phyloP scores from a whole-genome alignment of 2,113 vertebrate species.

The Oncorhynchus nerka region DNA sequence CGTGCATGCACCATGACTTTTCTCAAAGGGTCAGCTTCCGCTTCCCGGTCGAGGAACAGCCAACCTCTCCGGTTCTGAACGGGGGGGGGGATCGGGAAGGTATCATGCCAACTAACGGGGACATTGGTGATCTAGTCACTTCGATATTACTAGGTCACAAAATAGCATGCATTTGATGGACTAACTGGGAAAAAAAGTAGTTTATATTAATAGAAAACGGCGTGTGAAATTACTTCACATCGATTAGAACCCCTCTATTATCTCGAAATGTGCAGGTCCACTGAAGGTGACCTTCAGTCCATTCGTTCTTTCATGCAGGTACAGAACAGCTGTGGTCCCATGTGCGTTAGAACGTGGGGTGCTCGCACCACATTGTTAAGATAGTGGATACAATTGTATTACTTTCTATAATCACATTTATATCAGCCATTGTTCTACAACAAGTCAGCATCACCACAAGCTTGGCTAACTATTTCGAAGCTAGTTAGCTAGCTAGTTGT shows the following conservation, averaged over 20 bases:
- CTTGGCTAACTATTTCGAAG: no score
- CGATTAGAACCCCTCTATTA: conserved; percentile 20
- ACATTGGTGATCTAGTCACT: not conserved
- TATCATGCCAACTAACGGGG: no score
- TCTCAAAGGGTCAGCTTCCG: conserved; percentile 62
- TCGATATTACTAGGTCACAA: not conserved
- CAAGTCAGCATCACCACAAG: no score
- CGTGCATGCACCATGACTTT: conserved; percentile 63
- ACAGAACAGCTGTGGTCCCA: conserved; percentile 45
- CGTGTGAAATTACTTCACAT: accelerated
- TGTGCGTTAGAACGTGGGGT: conserved; percentile 35
- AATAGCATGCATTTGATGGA: not conserved
- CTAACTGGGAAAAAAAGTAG: not conserved
- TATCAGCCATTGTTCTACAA: no score
- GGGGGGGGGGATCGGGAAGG: not conserved
- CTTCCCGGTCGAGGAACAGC: conserved; percentile 71
- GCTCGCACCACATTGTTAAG: no score
- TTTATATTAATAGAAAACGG: accelerated
- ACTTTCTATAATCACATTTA: no score
- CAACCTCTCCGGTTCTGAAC: conserved; percentile 14
- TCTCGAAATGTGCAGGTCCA: conserved; percentile 57
- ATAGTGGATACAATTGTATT: no score
- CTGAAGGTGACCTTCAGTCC: conserved; percentile 84
- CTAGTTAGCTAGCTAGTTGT: no score
- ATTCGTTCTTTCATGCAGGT: conserved; percentile 41